Evolutionary conservation across 2,113 vertebrate species (phyloP).

Genomic region (Sinocyclocheilus anophthalmus): DNA sequence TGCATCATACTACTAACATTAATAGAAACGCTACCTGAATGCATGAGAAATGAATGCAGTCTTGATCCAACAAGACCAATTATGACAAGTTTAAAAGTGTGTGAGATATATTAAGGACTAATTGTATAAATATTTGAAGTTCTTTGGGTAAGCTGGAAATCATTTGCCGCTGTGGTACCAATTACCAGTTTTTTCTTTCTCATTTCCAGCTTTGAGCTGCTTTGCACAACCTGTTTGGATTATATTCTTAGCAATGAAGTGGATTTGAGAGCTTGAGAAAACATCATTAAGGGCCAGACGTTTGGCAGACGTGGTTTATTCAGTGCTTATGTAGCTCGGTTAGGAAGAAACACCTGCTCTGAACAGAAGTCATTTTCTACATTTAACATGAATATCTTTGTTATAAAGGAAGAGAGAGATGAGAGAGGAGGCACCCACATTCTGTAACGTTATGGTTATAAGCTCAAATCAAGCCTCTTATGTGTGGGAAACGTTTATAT

Average conservation of each 20-base stretch:
- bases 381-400: neutral
- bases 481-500: neutral
- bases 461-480: neutral
- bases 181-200: slow-evolving; percentile 13
- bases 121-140: slow-evolving; percentile 7
- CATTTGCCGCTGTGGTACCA: neutral
- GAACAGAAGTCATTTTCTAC: neutral
- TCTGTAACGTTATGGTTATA: neutral
- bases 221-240: slow-evolving; percentile 36
- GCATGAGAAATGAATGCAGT: neutral
- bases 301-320: slow-evolving; percentile 17
- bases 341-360: neutral
- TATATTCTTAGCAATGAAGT: neutral
- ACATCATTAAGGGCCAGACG: slow-evolving; percentile 24
- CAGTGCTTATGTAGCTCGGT: neutral
- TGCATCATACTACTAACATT: neutral
- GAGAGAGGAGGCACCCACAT: neutral
- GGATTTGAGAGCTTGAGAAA: slow-evolving; percentile 36
- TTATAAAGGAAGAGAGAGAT: neutral
- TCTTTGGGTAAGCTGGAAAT: neutral
- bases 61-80: neutral
- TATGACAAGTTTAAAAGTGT: neutral
- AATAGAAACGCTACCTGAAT: neutral
- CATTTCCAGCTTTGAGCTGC: neutral
- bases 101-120: neutral